Evolutionary conservation across 2,113 vertebrate genomes (phyloP).

Genomic region (Oreocharis arfaki): DNA sequence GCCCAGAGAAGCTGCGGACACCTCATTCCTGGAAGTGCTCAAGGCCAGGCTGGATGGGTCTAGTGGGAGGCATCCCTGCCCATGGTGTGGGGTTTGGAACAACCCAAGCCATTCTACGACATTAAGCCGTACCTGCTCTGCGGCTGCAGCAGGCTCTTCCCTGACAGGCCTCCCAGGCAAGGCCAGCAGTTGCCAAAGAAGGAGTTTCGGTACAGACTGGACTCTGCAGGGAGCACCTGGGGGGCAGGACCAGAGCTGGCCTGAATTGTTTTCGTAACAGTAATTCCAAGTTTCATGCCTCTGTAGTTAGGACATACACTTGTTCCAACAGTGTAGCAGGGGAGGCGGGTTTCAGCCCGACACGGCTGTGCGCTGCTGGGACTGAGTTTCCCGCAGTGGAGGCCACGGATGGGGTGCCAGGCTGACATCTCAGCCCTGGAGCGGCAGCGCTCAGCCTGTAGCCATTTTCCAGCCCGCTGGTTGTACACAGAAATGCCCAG

Average conservation of each 20-base stretch:
- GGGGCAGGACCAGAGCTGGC: not conserved
- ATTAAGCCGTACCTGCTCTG: fast-evolving
- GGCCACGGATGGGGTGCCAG: fast-evolving
- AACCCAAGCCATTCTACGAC: not conserved
- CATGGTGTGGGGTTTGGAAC: not conserved
- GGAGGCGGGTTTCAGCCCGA: not conserved
- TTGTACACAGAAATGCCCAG: not conserved
- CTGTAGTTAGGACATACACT: not conserved
- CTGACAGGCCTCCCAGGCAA: fast-evolving
- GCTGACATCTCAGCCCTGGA: not conserved
- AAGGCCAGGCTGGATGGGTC: not conserved
- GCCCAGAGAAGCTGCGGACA: not conserved
- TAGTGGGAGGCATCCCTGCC: not conserved
- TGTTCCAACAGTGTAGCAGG: fast-evolving
- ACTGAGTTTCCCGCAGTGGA: fast-evolving
- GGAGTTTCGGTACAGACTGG: fast-evolving
- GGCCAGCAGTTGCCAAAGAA: not conserved
- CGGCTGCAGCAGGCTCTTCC: not conserved
- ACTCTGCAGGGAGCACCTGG: not conserved
- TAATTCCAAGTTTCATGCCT: not conserved
- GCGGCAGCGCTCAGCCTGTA: not conserved
- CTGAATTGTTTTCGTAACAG: not conserved
- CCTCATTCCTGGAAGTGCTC: not conserved
- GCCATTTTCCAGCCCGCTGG: not conserved
- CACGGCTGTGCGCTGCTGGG: not conserved